Percentiles rank a stretch among this genome's conserved stretches.
These are phyloP conservation scores for Palythoa grandis DNA, from an alignment of 92 coral and sea anemone species.

Conservation along the genomic window DNA sequence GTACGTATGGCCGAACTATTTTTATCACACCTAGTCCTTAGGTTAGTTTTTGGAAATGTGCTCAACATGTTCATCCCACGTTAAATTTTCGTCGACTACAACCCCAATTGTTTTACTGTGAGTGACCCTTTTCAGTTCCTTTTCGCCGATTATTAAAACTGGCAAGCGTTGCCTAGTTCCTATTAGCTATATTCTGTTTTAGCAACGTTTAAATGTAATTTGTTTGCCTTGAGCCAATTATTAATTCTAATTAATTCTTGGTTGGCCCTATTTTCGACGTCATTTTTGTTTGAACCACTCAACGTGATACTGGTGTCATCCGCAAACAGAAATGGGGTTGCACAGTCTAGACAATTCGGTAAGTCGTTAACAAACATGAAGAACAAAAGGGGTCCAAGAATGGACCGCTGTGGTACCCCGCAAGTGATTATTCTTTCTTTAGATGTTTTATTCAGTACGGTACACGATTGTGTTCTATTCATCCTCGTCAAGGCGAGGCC, in stretches of 20 bases:
- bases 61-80: too few relatives aligned
- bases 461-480: conserved; percentile 22
- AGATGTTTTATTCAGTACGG: conserved; percentile 16
- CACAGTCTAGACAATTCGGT: background rate
- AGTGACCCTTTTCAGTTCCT: too few relatives aligned
- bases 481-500: too few relatives aligned
- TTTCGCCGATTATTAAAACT: too few relatives aligned
- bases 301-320: conserved; percentile 9
- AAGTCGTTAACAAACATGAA: background rate
- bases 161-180: too few relatives aligned
- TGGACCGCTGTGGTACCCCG: conserved; percentile 27
- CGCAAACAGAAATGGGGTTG: conserved; percentile 14
- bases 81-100: too few relatives aligned
- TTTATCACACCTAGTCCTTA: too few relatives aligned
- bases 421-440: conserved; percentile 18
- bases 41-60: too few relatives aligned
- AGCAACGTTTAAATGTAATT: conserved; percentile 20
- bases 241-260: conserved; percentile 10
- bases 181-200: too few relatives aligned
- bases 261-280: conserved; percentile 18
- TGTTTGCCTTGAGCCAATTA: conserved; percentile 12
- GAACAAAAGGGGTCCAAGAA: conserved; percentile 11
- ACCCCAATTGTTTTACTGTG: too few relatives aligned
- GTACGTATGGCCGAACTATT: too few relatives aligned
- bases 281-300: background rate